Base-by-base conservation (phyloP, 2,888 invertebrate species). In the Dioctria linearis region DNA sequence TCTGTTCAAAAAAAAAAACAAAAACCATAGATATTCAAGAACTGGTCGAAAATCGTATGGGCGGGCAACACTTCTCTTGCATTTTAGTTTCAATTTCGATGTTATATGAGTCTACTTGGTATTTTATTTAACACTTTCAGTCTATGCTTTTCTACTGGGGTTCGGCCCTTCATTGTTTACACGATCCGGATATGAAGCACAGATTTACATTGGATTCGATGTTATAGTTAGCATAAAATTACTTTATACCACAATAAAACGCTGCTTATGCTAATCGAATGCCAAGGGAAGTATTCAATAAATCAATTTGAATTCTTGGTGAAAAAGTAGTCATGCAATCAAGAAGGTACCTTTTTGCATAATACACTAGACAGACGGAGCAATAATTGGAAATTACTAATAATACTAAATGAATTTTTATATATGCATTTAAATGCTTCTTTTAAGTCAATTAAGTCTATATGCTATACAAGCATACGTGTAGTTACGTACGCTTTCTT, bases 221-320 rank as follows among this genome's bases (percentile, higher is more conserved):
- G 73, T 73, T 11, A 73, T 42, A 73, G 57, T 73, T 73, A 57
- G 51, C 73, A 73, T 73, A 73, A 57, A 57, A 73, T 73, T 57
- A 73, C 25, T 73, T 37, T 39, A 40, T n/a, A 59, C 42, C 42
- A 73, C 57, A 73, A 43, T 73, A 51, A 54, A 57, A 43, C 37
- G 13, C 40, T 73, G 57, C 51, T 73, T 73, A 73, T 73, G 73
- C 57, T 73, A 73, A 73, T 73, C 13, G 4, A 51, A 1, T 37
- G 39, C 49, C 9, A 43, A 46, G 46, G 9, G 67, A 51, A 71
- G 49, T 71, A 39, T 46, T 71, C 51, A 39, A 71, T 51, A 54
- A 54, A 71, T 71, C 71, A 51, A 54, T 54, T 51, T 54, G 54
- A 54, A 46, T 25, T 1, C 25, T 25, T 25, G 25, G 25, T 25